These are phyloP conservation scores for Euzophera pinguis DNA, from an alignment of 2,888 invertebrate genomes.

Conservation along the genomic window DNA sequence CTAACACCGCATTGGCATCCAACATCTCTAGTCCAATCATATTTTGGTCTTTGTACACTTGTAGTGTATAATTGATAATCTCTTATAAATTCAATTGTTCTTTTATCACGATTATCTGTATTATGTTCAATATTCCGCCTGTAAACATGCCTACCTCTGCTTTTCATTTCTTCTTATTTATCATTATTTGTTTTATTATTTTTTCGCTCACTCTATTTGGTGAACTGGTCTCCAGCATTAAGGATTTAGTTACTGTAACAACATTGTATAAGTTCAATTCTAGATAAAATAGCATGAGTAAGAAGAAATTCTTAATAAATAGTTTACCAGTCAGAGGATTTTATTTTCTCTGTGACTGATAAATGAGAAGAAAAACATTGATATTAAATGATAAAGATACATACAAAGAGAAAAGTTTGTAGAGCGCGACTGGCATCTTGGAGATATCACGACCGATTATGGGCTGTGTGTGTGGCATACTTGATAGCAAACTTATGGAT, in stretches of 20 bases:
- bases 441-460: too few species aligned
- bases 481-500: too few species aligned
- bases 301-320: too few species aligned
- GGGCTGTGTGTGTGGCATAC: too few species aligned
- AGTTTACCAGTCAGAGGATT: too few species aligned
- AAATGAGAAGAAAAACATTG: too few species aligned
- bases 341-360: too few species aligned
- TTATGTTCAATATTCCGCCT: constrained; percentile 29
- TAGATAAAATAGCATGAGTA: too few species aligned
- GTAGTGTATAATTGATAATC: constrained; percentile 25
- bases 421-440: too few species aligned
- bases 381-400: too few species aligned
- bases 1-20: constrained; percentile 45
- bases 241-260: background rate
- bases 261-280: too few species aligned
- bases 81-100: constrained; percentile 12
- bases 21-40: constrained; percentile 29
- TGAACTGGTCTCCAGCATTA: background rate
- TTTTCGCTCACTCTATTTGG: constrained; percentile 12
- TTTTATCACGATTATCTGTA: background rate
- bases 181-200: constrained; percentile 37
- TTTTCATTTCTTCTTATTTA: constrained; percentile 52
- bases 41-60: constrained; percentile 20
- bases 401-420: too few species aligned
- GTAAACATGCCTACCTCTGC: constrained; percentile 42